Conservation (phyloP, 2,797 vertebrate genomes). For the Gymnothorax reevesii region DNA sequence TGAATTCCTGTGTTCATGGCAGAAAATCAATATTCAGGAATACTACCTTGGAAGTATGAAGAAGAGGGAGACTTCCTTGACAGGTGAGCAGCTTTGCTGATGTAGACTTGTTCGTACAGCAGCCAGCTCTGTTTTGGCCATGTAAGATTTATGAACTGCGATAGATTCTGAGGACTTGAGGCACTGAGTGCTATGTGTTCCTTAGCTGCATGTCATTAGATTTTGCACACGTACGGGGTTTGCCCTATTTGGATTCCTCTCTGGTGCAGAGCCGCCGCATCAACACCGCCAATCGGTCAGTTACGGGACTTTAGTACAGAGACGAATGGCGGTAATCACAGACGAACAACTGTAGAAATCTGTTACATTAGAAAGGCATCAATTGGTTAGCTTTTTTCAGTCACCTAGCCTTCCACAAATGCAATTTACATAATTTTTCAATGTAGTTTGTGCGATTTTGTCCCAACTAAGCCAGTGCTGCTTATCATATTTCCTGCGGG, state of each 20-base stretch:
- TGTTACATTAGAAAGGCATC: neutral
- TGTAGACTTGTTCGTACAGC: neutral
- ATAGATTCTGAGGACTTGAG: neutral
- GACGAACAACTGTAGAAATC: neutral
- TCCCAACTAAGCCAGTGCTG: neutral
- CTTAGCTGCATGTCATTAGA: neutral
- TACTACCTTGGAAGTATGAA: constrained; percentile 87
- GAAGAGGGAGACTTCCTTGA: constrained; percentile 65
- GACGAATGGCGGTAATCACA: neutral
- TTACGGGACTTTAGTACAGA: neutral
- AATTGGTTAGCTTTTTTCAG: neutral
- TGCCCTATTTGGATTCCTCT: neutral
- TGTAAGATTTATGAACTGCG: neutral
- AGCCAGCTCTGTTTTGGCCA: neutral
- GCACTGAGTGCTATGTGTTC: neutral
- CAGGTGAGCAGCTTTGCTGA: constrained; percentile 69
- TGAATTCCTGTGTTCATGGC: constrained; percentile 46
- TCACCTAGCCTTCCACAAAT: neutral
- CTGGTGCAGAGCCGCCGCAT: neutral
- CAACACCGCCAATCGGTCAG: neutral
- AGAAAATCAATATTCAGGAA: constrained; percentile 95
- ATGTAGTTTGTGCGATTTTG: too few species aligned
- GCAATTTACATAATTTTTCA: neutral
- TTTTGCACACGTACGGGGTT: neutral
- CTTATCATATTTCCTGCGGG: too few species aligned